These are phyloP conservation scores for Rhombomys opimus DNA, from an alignment of 2,113 vertebrate species.

Conservation along the genomic window DNA sequence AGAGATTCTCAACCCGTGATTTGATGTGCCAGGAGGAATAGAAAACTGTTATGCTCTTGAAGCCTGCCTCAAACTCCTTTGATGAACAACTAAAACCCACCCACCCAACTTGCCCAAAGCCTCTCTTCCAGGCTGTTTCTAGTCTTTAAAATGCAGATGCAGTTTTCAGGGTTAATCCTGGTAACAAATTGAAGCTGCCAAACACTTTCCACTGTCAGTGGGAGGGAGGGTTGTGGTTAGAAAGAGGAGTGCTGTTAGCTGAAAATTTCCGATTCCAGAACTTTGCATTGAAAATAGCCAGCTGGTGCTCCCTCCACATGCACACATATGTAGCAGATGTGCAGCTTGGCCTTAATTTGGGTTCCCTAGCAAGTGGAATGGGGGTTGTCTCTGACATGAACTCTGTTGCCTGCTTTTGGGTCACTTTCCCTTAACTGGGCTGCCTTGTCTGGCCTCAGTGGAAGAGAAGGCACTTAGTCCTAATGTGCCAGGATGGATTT, in stretches of 20 bases:
- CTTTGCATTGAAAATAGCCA: not conserved
- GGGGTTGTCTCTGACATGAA: no score
- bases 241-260: not conserved
- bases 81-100: not conserved
- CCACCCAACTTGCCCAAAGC: fast-evolving
- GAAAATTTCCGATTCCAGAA: not conserved
- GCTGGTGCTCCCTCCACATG: no score
- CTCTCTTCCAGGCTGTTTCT: not conserved
- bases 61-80: slow-evolving; percentile 29
- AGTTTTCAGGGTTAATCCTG: slow-evolving; percentile 49
- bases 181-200: not conserved
- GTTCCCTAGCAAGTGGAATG: no score
- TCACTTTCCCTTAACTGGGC: no score
- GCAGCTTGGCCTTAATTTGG: no score
- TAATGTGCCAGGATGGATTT: no score
- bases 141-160: slow-evolving; percentile 25
- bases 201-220: not conserved
- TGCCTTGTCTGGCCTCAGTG: no score
- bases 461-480: no score
- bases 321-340: no score
- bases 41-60: not conserved
- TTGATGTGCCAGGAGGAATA: slow-evolving; percentile 7
- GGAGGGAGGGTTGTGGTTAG: not conserved
- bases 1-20: not conserved
- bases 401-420: no score